Base-by-base conservation (phyloP, 2,797 vertebrate genomes). In the Todus mexicanus region DNA sequence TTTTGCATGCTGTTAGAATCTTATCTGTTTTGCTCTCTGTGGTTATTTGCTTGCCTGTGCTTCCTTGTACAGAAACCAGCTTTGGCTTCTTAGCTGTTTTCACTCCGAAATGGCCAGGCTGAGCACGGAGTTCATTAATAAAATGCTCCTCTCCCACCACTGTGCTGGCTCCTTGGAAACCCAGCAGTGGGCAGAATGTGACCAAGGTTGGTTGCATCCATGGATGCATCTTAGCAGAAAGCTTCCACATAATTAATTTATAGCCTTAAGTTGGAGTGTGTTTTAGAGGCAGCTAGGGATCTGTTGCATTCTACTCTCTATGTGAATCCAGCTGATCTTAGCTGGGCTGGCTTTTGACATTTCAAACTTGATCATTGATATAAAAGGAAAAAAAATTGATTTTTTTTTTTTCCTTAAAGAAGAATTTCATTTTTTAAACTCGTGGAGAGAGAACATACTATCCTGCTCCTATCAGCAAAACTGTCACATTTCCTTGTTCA, bases 111-210 rank as follows among this genome's bases (percentile, higher is more conserved):
- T 3, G n/a, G 29, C 16, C 71, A 73, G n/a, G 33, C 12, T 60
- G 65, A 88, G 64, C 3, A 3, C 15, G 37, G 35, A 12, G 27
- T 45, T 74, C 51, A 45, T 37, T 51, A 42, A 50, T 6, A 43
- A 75, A 56, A 8, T 3, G 3, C 17, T 78, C 42, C 42, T 75
- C 84, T 87, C 29, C 63, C 11, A 45, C 81, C 79, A 29, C 77
- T 25, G 40, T 48, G 87, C 84, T 93, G 94, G 68, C 65, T 86
- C 90, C 68, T 54, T 89, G 79, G 50, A 75, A 89, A 86, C 17
- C 29, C 90, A 93, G 64, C 73, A 92, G 90, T 94, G 93, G 92
- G 87, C 48, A 78, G 92, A 92, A 89, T 80, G 47, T 50, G 91
- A 94, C 94, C 92, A 79, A 85, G 61, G 63, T 76, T 94, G 75